Conservation (phyloP, 2,113 vertebrate species). For the Phasianus colchicus region DNA sequence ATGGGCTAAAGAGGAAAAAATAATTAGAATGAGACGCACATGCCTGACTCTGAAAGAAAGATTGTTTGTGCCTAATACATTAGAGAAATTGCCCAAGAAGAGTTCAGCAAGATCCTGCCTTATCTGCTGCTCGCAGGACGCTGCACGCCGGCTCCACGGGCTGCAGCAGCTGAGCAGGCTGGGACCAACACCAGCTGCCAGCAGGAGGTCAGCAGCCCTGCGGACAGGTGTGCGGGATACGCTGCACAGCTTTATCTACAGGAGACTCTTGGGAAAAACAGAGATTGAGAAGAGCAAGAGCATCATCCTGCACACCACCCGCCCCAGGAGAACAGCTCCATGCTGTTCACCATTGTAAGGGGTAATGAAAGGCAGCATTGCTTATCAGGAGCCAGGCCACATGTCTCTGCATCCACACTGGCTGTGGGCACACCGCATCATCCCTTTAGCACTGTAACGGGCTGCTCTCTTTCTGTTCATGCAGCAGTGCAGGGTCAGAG, state of each 20-base stretch:
- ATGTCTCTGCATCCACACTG: fast-evolving
- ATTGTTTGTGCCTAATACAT: background rate
- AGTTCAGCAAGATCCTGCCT: background rate
- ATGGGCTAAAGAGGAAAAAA: background rate
- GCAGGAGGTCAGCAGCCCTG: background rate
- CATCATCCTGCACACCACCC: background rate
- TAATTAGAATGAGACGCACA: slow-evolving; percentile 19
- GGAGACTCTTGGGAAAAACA: background rate
- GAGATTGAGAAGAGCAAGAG: background rate
- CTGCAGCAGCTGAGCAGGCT: background rate
- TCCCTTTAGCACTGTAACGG: fast-evolving
- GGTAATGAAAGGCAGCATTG: fast-evolving
- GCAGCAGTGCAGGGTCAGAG: background rate
- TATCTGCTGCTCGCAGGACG: background rate
- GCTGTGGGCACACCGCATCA: background rate
- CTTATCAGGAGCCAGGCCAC: background rate
- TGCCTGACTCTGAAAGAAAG: slow-evolving; percentile 13
- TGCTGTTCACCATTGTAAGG: background rate
- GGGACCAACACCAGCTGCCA: background rate
- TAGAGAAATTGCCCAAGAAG: slow-evolving; percentile 14
- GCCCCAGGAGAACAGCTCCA: fast-evolving
- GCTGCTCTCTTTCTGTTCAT: background rate
- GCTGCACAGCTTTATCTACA: background rate
- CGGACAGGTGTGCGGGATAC: background rate
- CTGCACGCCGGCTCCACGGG: background rate